A percentile compares a stretch with the other conserved stretches of the same genome.
Evolutionary conservation across 2,797 vertebrate species (phyloP).

Genomic region (Lophotriccus pileatus): DNA sequence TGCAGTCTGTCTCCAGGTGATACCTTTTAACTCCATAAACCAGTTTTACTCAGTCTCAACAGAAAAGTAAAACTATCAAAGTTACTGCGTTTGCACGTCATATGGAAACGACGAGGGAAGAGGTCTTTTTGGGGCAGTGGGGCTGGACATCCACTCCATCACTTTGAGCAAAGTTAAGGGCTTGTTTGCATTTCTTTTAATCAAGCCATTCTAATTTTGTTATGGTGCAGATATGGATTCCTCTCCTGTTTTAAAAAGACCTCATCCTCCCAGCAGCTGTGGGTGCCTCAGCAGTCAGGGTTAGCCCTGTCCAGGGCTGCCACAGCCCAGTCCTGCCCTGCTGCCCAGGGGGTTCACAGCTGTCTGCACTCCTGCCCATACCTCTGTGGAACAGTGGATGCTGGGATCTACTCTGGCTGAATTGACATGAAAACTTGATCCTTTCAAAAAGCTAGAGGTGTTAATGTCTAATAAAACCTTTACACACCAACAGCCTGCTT

Average conservation of each 20-base stretch:
- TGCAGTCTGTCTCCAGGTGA: rapidly evolving
- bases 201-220: slow-evolving; percentile 33
- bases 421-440: neutral
- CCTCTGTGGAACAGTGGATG: rapidly evolving
- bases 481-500: neutral
- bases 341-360: neutral
- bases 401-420: neutral
- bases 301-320: neutral
- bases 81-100: neutral
- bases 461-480: neutral
- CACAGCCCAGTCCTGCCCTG: neutral
- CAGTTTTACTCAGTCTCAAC: neutral
- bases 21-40: neutral
- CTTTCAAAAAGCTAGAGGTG: neutral
- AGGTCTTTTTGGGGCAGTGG: neutral
- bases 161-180: neutral
- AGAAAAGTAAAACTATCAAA: neutral
- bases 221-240: neutral
- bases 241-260: neutral
- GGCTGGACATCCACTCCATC: neutral
- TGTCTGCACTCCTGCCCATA: neutral
- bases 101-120: neutral
- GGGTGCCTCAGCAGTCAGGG: neutral
- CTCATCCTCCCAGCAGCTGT: neutral
- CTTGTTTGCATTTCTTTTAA: slow-evolving; percentile 31